Evolutionary conservation across 2,797 vertebrate genomes (phyloP).

Genomic region (Cichlasoma orientale): DNA sequence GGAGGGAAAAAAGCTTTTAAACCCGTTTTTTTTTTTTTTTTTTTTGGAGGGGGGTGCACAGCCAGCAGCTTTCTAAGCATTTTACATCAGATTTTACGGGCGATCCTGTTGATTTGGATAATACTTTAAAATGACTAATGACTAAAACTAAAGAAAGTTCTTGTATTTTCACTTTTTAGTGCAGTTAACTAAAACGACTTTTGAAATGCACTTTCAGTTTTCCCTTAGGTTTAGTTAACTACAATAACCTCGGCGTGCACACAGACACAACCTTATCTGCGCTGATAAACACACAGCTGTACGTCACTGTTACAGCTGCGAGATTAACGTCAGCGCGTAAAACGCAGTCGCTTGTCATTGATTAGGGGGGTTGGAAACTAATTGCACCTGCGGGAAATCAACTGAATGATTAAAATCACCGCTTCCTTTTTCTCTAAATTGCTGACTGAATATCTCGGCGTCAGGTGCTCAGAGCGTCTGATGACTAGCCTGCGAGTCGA

Average conservation of each 20-base stretch:
- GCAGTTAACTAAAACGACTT: neutral
- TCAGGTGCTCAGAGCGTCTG: neutral
- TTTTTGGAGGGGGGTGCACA: neutral
- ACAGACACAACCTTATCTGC: neutral
- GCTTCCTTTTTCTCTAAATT: constrained; percentile 11
- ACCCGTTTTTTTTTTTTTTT: neutral
- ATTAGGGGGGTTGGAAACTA: constrained; percentile 36
- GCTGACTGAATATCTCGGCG: neutral
- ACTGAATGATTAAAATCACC: constrained; percentile 42
- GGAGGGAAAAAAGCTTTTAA: neutral
- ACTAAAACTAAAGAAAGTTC: neutral
- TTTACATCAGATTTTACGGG: neutral
- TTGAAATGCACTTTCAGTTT: neutral
- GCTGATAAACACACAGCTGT: neutral
- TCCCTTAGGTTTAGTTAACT: neutral
- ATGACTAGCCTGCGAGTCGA: neutral
- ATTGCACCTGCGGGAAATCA: constrained; percentile 53
- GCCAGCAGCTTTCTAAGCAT: neutral
- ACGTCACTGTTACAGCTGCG: neutral
- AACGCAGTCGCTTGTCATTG: constrained; percentile 32
- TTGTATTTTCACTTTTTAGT: neutral
- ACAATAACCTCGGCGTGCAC: neutral
- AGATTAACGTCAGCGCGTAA: constrained; percentile 34
- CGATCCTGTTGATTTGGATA: neutral
- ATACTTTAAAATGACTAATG: fast-evolving